These are phyloP conservation scores for Akabosia matsudoensis DNA, from an alignment of 1,140 invertebrate species.

Conservation along the genomic window DNA sequence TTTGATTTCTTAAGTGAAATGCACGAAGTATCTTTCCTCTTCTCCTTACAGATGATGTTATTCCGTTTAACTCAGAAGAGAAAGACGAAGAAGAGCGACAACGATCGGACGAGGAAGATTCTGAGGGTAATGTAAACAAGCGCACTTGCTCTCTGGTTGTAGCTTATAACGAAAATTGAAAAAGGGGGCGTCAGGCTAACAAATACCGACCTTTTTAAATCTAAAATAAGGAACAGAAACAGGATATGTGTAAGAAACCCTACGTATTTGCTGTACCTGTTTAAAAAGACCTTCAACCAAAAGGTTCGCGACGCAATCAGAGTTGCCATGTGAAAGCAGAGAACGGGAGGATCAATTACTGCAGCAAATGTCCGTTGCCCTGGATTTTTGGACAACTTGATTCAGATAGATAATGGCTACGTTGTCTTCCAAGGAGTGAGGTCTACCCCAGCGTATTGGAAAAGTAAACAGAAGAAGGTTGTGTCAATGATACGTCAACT, in stretches of 20 bases:
- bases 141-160: slow-evolving; percentile 17
- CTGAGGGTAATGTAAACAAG: not conserved
- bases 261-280: slow-evolving; percentile 5
- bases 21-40: no score
- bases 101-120: no score
- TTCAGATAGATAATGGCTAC: slow-evolving; percentile 5
- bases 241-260: not conserved
- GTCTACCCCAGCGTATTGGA: slow-evolving; percentile 44
- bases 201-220: slow-evolving; percentile 30
- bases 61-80: no score
- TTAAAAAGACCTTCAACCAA: slow-evolving; percentile 28
- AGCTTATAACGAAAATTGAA: slow-evolving; percentile 34
- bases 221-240: not conserved
- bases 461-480: not conserved
- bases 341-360: slow-evolving; percentile 24
- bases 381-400: not conserved
- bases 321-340: slow-evolving; percentile 34
- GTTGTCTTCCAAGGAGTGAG: slow-evolving; percentile 47
- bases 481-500: not conserved
- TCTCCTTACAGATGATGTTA: no score
- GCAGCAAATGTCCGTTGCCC: not conserved
- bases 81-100: no score
- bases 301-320: slow-evolving; percentile 27
- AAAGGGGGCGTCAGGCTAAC: slow-evolving; percentile 36
- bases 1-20: no score